Evolutionary conservation across 92 coral and sea anemone species (phyloP).

Genomic region (Epizoanthus stellaris): DNA sequence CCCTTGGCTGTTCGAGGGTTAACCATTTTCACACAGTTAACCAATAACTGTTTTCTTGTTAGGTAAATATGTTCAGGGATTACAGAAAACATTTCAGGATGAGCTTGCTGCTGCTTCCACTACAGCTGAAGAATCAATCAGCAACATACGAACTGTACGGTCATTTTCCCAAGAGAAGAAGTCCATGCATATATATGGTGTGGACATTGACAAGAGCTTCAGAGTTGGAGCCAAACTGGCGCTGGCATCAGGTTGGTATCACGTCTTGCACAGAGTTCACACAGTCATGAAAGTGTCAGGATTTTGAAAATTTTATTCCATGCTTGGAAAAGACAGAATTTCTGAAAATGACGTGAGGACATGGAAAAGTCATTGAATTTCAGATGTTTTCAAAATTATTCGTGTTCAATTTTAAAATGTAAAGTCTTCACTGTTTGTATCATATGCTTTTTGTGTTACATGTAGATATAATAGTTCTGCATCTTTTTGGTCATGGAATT

Average conservation of each 20-base stretch:
- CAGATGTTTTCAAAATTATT: background rate
- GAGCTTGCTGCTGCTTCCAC: constrained; percentile 90
- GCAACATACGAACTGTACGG: constrained; percentile 91
- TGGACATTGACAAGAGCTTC: constrained; percentile 83
- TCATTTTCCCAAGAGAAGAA: constrained; percentile 92
- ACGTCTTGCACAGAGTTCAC: background rate
- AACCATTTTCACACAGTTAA: too few relatives aligned
- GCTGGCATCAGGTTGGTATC: constrained; percentile 73
- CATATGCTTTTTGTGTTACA: too few relatives aligned
- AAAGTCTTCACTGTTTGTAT: too few relatives aligned
- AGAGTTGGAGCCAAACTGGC: constrained; percentile 87
- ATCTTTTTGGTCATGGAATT: too few relatives aligned
- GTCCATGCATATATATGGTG: constrained; percentile 74
- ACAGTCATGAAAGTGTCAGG: too few relatives aligned
- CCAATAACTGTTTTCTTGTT: background rate
- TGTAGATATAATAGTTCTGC: too few relatives aligned
- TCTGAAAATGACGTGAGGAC: background rate
- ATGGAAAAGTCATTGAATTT: background rate
- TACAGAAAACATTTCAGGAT: constrained; percentile 88
- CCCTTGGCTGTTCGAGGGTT: too few relatives aligned
- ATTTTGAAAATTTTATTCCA: background rate
- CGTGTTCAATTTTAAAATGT: too few relatives aligned
- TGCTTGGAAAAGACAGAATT: background rate
- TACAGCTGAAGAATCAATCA: constrained; percentile 91
- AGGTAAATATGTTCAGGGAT: constrained; percentile 80